A percentile compares a stretch with the other conserved stretches of the same genome.
These are phyloP conservation scores for Hemithea aestivaria DNA, from an alignment of 2,888 invertebrate genomes.

Conservation along the genomic window DNA sequence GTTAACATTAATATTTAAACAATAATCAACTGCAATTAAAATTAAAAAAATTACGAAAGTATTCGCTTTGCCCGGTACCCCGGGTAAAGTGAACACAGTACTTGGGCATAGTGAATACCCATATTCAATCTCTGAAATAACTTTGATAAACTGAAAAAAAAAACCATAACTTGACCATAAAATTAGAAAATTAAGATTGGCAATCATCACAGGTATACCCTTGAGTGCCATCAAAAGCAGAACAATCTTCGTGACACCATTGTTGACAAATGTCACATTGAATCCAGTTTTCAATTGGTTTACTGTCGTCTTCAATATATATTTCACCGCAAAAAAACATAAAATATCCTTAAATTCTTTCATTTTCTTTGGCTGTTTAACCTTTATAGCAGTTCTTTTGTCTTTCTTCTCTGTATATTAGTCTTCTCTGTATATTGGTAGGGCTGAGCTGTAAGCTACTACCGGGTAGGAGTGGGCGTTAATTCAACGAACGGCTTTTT, in stretches of 20 bases:
- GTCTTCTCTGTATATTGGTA: no score
- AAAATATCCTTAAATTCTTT: slow-evolving; percentile 28
- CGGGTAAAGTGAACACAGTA: slow-evolving; percentile 24
- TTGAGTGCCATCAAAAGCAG: slow-evolving; percentile 24
- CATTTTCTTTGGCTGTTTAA: slow-evolving; percentile 26
- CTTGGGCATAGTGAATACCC: slow-evolving; percentile 20
- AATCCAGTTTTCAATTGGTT: slow-evolving; percentile 29
- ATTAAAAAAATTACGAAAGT: slow-evolving; percentile 26
- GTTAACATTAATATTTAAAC: slow-evolving; percentile 21
- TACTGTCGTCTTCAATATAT: slow-evolving; percentile 23
- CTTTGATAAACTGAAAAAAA: slow-evolving; percentile 18
- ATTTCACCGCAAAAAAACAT: slow-evolving; percentile 28
- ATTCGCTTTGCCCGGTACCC: slow-evolving; percentile 25
- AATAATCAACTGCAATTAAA: slow-evolving; percentile 21
- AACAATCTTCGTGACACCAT: slow-evolving; percentile 27
- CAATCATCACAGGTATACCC: slow-evolving; percentile 26
- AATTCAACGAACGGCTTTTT: no score
- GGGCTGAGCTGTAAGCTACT: no score
- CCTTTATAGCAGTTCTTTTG: slow-evolving; percentile 23
- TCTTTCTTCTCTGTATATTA: slow-evolving; percentile 19
- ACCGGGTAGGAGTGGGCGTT: no score
- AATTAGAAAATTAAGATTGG: slow-evolving; percentile 2
- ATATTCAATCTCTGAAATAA: slow-evolving; percentile 13
- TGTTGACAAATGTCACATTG: slow-evolving; percentile 26
- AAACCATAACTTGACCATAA: slow-evolving; percentile 11